phyloP scores from a whole-genome alignment of 2,888 invertebrate genomes.

The Drosophila tripunctata region DNA sequence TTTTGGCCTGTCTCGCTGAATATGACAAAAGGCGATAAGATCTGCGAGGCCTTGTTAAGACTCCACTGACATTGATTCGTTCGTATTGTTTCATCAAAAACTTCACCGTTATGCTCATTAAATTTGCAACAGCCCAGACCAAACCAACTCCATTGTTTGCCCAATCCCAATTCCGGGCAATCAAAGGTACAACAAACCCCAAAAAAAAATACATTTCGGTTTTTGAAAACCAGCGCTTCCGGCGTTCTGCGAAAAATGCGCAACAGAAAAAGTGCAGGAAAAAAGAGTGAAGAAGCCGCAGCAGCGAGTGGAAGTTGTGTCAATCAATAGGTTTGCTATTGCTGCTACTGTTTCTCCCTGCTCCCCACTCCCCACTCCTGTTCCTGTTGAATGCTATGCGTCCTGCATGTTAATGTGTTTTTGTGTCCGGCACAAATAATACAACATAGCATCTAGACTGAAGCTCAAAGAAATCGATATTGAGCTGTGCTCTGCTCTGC shows the following conservation, averaged over 20 bases:
- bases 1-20: constrained; percentile 62
- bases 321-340: constrained; percentile 81
- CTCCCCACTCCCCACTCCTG: constrained; percentile 23
- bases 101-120: constrained; percentile 81
- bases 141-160: constrained; percentile 51
- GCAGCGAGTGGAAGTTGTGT: constrained; percentile 75
- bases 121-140: constrained; percentile 67
- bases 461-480: constrained; percentile 49
- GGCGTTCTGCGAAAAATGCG: constrained; percentile 75
- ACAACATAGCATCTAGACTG: constrained; percentile 25
- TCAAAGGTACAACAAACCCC: constrained; percentile 48
- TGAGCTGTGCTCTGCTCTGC: constrained; percentile 53
- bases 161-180: constrained; percentile 32
- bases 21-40: constrained; percentile 76
- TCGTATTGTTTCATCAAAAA: constrained; percentile 77
- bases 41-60: constrained; percentile 71
- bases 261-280: constrained; percentile 5
- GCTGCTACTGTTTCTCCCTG: constrained; percentile 47
- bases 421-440: constrained; percentile 9
- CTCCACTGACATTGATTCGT: constrained; percentile 28
- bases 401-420: constrained; percentile 82
- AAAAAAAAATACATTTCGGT: constrained; percentile 38
- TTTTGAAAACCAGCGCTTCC: constrained; percentile 73
- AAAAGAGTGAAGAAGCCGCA: constrained; percentile 22
- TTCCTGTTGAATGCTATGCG: constrained; percentile 62